A percentile compares a stretch with the other conserved stretches of the same genome.
Conservation (phyloP, 2,797 vertebrate species). For the Gastrophryne carolinensis region DNA sequence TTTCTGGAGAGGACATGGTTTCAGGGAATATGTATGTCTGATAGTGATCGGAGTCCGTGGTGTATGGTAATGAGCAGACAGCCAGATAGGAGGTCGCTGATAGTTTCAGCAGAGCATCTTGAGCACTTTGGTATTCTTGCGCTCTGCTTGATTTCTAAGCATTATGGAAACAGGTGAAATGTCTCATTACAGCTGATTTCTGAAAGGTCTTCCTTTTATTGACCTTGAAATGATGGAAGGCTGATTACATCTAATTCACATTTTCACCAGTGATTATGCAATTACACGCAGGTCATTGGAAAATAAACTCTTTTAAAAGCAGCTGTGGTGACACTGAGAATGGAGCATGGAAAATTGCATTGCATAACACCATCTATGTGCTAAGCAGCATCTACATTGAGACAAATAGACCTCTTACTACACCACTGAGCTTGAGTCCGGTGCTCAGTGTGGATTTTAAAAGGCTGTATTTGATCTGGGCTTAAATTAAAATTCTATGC, state of each 20-base stretch:
- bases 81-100: background rate
- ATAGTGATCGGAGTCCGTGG: background rate
- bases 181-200: slow-evolving; percentile 43
- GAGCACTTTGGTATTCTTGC: slow-evolving; percentile 3
- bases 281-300: slow-evolving; percentile 43
- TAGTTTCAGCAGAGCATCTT: background rate
- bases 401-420: slow-evolving; percentile 21
- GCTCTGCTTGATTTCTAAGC: slow-evolving; percentile 1
- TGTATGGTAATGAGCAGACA: slow-evolving; percentile 7
- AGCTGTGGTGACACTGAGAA: slow-evolving; percentile 26
- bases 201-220: slow-evolving; percentile 48
- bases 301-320: slow-evolving; percentile 45
- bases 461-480: background rate
- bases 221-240: slow-evolving; percentile 44
- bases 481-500: no score
- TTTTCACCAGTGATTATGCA: slow-evolving; percentile 51
- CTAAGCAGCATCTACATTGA: background rate
- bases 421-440: background rate
- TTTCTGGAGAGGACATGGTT: slow-evolving; percentile 7
- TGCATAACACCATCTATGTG: slow-evolving; percentile 17
- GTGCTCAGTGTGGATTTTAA: background rate
- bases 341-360: slow-evolving; percentile 23
- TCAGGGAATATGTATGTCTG: slow-evolving; percentile 8
- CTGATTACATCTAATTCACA: slow-evolving; percentile 49
- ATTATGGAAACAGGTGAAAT: slow-evolving; percentile 41